These are phyloP conservation scores for Centruroides vittatus DNA, from an alignment of 1,140 invertebrate genomes.

Conservation along the genomic window DNA sequence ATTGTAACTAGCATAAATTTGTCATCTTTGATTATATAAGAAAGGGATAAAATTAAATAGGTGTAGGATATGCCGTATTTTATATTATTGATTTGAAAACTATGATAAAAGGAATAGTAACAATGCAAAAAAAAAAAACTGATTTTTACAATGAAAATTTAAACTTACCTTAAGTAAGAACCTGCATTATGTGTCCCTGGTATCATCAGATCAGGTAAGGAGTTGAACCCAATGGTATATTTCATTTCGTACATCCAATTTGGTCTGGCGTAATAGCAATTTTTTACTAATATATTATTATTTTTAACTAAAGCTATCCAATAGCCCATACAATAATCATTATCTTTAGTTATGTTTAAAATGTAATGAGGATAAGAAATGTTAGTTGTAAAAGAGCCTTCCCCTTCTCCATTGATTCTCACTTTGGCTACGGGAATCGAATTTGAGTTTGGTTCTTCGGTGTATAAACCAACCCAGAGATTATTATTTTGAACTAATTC, in stretches of 20 bases:
- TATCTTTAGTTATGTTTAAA: conserved; percentile 14
- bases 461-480: conserved; percentile 24
- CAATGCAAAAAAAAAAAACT: too few relatives aligned
- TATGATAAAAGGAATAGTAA: too few relatives aligned
- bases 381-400: conserved; percentile 11
- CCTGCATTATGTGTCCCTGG: conserved; percentile 49
- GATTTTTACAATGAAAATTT: too few relatives aligned
- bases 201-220: conserved; percentile 38
- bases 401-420: neutral
- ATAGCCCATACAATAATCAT: conserved; percentile 25
- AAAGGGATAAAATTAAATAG: too few relatives aligned
- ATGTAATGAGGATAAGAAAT: conserved; percentile 15
- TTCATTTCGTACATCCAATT: conserved; percentile 46
- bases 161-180: conserved; percentile 32
- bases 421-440: neutral
- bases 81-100: too few relatives aligned
- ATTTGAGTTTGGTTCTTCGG: conserved; percentile 20
- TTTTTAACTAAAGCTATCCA: conserved; percentile 39
- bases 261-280: conserved; percentile 45
- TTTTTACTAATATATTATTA: conserved; percentile 31
- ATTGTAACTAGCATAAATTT: too few relatives aligned
- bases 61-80: too few relatives aligned
- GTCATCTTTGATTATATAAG: too few relatives aligned
- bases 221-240: conserved; percentile 26
- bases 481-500: conserved; percentile 16